Evolutionary conservation across 2,797 vertebrate genomes (phyloP), one percentile per base, ranked within the genome.

Genomic region (Alcedo quadribrachys): DNA sequence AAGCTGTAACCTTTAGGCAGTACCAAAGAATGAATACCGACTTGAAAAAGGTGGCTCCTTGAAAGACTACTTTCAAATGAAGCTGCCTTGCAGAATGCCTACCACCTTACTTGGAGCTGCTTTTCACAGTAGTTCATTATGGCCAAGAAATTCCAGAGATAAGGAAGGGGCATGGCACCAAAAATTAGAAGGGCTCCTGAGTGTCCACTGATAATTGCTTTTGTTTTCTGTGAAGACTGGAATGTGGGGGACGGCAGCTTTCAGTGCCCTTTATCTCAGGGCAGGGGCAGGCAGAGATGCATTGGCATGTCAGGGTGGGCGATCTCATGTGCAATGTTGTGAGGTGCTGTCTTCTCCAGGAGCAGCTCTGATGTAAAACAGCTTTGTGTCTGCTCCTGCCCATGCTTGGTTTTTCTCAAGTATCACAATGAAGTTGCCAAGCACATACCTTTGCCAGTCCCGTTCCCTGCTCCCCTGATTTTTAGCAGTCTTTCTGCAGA

Each of bases 221-320:
- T 2, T 84, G 61, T 77, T 95, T 77, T 48, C 37, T n/a, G 13
- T 74, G 68, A 73, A 83, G 86, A 24, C 55, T 81, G 88, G 37
- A 54, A 15, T 28, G 24, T 58, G 37, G 42, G 60, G 45, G 37
- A 53, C 77, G 77, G 65, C 25, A 53, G 61, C 35, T 30, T 45
- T 73, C 54, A 45, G 67, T 90, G 60, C 63, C 65, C 21, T 69
- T 54, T 70, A 35, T 73, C 68, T 86, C 33, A n/a, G n/a, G n/a
- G 32, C 62, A n/a, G 9, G n/a, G 1, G 3, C 45, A 28, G 65
- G 55, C 51, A n/a, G 73, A 61, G 33, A 19, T 62, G 63, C 0
- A 0, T 42, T 12, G 43, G 55, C 12, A 1, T 33, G 73, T 6
- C 10, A 22, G 58, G 63, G 87, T 8, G 43, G 65, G 18, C 30